Conservation (phyloP, 1,140 invertebrate species). For the Lepidurus arcticus region DNA sequence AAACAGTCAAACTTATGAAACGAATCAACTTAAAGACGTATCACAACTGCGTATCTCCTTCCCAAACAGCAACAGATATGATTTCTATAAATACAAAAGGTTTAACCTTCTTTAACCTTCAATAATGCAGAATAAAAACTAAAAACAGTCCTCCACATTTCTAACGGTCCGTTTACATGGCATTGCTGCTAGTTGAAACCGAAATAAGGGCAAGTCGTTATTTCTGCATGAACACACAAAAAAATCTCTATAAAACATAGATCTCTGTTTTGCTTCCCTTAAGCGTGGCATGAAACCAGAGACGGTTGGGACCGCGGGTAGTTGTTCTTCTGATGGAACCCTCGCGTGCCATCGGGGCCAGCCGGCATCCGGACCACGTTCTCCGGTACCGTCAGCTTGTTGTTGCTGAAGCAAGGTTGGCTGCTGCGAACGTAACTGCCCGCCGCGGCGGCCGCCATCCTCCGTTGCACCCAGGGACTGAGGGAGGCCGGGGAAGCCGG, state of each 20-base stretch:
- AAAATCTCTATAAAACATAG: background rate
- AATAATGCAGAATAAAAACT: background rate
- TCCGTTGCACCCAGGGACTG: conserved; percentile 51
- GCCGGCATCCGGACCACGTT: conserved; percentile 69
- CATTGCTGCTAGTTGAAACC: background rate
- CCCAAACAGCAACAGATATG: background rate
- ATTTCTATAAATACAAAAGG: background rate
- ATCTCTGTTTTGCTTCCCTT: background rate
- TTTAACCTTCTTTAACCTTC: background rate
- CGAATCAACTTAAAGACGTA: conserved; percentile 4
- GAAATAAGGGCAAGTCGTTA: background rate
- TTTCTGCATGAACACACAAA: background rate
- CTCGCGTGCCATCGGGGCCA: conserved; percentile 75
- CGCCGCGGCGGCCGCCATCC: conserved; percentile 45
- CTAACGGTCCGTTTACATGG: background rate
- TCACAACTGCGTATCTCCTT: background rate
- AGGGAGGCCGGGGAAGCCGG: conserved; percentile 36
- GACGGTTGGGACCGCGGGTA: background rate
- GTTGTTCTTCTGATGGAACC: conserved; percentile 51
- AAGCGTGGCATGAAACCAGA: background rate
- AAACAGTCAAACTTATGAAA: background rate
- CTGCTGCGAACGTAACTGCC: conserved; percentile 42
- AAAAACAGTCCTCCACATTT: background rate
- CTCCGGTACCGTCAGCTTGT: conserved; percentile 47
- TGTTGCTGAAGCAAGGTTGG: conserved; percentile 28